Base-by-base conservation (phyloP, 2,888 invertebrate genomes). In the Mesochorus sp. region DNA sequence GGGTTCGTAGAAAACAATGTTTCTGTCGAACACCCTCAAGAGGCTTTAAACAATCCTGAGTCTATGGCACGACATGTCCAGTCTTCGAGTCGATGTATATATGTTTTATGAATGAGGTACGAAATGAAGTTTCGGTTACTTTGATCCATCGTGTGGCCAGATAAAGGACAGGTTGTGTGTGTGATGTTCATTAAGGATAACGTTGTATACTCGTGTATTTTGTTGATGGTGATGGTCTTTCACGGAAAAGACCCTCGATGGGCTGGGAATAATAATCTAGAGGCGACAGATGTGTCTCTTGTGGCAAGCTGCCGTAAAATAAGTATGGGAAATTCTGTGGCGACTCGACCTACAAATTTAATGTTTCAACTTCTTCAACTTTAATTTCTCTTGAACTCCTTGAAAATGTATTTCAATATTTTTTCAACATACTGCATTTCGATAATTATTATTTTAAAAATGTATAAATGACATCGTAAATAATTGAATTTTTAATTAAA, bases 111-210 rank as follows among this genome's bases (percentile, higher is more conserved):
- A 4, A 4, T 17, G 21, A 61, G 26, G 26, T 26, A 39, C 42
- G 28, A 21, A 55, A 51, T 4, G 62, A 42, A 67, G 42, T 55
- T 55, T 67, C 55, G 21, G 31, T 10, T 44, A 67, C 67, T 67
- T 67, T 55, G 26, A 21, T 67, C 39, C 12, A 55, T n/a, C 4
- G n/a, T 2, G 3, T 28, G 39, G 37, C 37, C 19, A 67, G n/a
- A 39, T 24, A 37, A 19, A 39, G 3, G 17, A 24, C 39, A 66
- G 49, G 28, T 21, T 66, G 51, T 12, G 19, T 66, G 51, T 12
- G 19, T 37, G 14, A 24, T 10, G 37, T 62, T 62, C 31, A 44
- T 62, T 62, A 31, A 44, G 5, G 61, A 14, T 21, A 47, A 21
- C 19, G 8, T 4, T 12, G 24, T 62, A 59, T 8, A 19, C 1